Evolutionary conservation across 1,140 invertebrate species (phyloP), one percentile per base, ranked within the genome.

Genomic region (Aphelenchoides avenae): DNA sequence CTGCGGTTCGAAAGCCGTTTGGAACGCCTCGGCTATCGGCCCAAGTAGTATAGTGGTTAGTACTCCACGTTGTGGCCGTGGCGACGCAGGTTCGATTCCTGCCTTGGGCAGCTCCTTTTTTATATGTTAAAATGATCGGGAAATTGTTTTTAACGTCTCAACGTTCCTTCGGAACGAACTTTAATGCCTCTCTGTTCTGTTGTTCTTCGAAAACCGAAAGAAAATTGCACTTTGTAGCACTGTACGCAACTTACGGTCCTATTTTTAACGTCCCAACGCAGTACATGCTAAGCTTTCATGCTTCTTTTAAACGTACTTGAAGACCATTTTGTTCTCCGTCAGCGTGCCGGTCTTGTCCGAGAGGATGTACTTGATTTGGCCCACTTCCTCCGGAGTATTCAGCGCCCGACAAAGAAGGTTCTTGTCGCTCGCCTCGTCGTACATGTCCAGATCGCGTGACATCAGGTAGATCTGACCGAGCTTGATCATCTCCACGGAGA

Each of bases 241-340:
- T n/a, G n/a, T n/a, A n/a, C n/a, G n/a, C n/a, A n/a, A n/a, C n/a
- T n/a, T n/a, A n/a, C n/a, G n/a, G n/a, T n/a, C n/a, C n/a, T n/a
- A n/a, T n/a, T n/a, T n/a, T n/a, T n/a, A n/a, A n/a, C n/a, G n/a
- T n/a, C n/a, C n/a, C n/a, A n/a, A n/a, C n/a, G n/a, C n/a, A n/a
- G n/a, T n/a, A n/a, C n/a, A n/a, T n/a, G n/a, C n/a, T n/a, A n/a
- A n/a, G n/a, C n/a, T n/a, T n/a, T n/a, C n/a, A 36, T 36, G 11
- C 6, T 50, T 34, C n/a, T 18, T 37, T 18, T 13, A 59, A 15
- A 34, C 33, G 48, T 11, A 67, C 65, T 55, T 61, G 78, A 97
- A 96, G 54, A 93, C 83, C 92, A 96, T 96, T 78, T 90, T 88
- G 77, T 97, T 97, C 78, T 96, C 91, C 6, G 93, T 97, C 15